Evolutionary conservation across 2,888 invertebrate species (phyloP).

Genomic region (Leptinotarsa juncta): DNA sequence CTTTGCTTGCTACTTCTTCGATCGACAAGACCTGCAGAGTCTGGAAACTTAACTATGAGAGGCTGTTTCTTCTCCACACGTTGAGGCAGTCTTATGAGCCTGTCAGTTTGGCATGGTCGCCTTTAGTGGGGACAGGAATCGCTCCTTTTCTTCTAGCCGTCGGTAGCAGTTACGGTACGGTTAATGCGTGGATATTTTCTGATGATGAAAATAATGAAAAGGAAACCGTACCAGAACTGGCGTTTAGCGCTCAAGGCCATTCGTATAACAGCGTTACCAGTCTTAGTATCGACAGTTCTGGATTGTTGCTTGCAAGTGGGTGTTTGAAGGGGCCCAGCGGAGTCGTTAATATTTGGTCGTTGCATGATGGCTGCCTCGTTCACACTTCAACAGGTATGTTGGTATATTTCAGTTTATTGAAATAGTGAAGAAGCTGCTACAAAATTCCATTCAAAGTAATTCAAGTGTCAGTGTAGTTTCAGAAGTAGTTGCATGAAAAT

Average conservation of each 20-base stretch:
- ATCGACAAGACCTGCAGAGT: slow-evolving; percentile 65
- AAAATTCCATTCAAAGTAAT: too few relatives aligned
- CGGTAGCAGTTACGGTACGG: slow-evolving; percentile 69
- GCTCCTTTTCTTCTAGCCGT: slow-evolving; percentile 66
- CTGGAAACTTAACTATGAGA: slow-evolving; percentile 64
- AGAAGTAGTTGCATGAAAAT: too few relatives aligned
- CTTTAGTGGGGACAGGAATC: slow-evolving; percentile 63
- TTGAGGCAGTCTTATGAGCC: slow-evolving; percentile 67
- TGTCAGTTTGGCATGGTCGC: slow-evolving; percentile 69
- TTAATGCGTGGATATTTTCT: slow-evolving; percentile 67
- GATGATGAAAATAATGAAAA: slow-evolving; percentile 48
- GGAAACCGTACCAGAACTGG: slow-evolving; percentile 56
- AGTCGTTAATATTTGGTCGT: slow-evolving; percentile 73
- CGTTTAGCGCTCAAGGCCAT: slow-evolving; percentile 68
- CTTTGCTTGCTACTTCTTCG: slow-evolving; percentile 68
- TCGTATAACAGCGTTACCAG: slow-evolving; percentile 68
- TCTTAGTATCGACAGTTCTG: slow-evolving; percentile 68
- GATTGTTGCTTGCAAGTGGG: slow-evolving; percentile 70
- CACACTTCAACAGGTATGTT: slow-evolving; percentile 67
- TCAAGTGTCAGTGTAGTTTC: too few relatives aligned
- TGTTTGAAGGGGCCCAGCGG: slow-evolving; percentile 64
- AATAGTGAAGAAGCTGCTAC: too few relatives aligned
- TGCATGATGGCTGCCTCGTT: slow-evolving; percentile 70
- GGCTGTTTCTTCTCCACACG: slow-evolving; percentile 59
- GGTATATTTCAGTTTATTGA: too few relatives aligned